A percentile compares a stretch with the other conserved stretches of the same genome.
Evolutionary conservation across 23 tunicate genomes (phyloP).

Genomic region (Trididemnum nubilum): DNA sequence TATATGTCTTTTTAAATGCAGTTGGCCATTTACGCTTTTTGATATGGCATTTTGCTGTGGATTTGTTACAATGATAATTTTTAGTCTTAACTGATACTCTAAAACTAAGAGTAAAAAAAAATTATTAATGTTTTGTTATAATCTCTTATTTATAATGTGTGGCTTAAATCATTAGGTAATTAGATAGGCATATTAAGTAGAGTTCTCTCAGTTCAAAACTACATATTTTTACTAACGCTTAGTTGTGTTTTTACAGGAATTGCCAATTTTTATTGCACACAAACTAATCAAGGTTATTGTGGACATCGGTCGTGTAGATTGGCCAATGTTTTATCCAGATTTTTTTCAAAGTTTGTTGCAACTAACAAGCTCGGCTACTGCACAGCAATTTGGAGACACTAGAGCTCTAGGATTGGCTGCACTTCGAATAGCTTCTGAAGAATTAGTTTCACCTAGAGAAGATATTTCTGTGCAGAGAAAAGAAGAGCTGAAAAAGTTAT

Average conservation of each 20-base stretch:
- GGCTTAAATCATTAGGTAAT: too few relatives aligned
- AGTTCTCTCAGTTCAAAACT: too few relatives aligned
- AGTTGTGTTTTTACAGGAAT: slow-evolving; percentile 21
- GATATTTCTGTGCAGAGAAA: slow-evolving; percentile 69
- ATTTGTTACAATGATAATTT: too few relatives aligned
- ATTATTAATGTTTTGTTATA: too few relatives aligned
- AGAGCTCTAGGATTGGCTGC: slow-evolving; percentile 81
- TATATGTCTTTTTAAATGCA: too few relatives aligned
- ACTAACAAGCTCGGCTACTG: slow-evolving; percentile 47
- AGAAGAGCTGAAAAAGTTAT: slow-evolving; percentile 56
- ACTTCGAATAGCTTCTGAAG: slow-evolving; percentile 84
- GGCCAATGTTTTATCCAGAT: slow-evolving; percentile 95
- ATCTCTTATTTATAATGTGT: too few relatives aligned
- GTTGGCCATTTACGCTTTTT: too few relatives aligned
- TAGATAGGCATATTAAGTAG: too few relatives aligned
- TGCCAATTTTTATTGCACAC: slow-evolving; percentile 59
- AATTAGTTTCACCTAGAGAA: slow-evolving; percentile 73
- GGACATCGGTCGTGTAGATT: slow-evolving; percentile 84
- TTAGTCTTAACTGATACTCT: too few relatives aligned
- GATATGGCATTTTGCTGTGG: too few relatives aligned
- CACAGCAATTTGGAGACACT: slow-evolving; percentile 59
- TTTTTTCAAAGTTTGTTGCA: slow-evolving; percentile 59
- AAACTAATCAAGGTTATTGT: slow-evolving; percentile 85
- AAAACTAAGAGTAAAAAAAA: too few relatives aligned
- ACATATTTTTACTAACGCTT: too few relatives aligned